Base-by-base conservation (phyloP, 2,888 invertebrate species). In the Tanytarsus gracilentus region DNA sequence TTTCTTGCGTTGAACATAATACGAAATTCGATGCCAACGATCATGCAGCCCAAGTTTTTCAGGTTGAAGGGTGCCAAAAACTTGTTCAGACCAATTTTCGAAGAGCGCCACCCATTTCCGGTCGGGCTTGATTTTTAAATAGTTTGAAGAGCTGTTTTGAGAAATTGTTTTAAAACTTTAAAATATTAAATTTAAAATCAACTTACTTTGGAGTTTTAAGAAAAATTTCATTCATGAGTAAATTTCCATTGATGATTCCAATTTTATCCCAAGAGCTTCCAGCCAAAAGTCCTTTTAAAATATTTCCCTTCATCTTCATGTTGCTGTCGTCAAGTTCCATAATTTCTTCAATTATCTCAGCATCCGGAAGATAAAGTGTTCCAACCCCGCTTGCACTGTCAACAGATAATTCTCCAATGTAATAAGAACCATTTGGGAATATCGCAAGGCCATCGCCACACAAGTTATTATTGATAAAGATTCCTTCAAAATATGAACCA, bases 401-500 rank as follows among this genome's bases (percentile, higher is more conserved):
- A 2, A 88, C 84, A 63, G 84, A 80, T 66, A 93, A 85, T 69
- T 93, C 91, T 0, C 94, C 94, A 69, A 93, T 92, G 67, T 90
- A 94, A 70, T 86, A 86, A 3, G 88, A 88, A 26, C 86, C 88
- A 68, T 93, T 91, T 70, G 91, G 89, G 64, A 91, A 86, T 18
- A 93, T 83, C 79, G 92, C 90, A 7, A 93, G 79, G 3, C 92
- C 92, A 66, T 83, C 83, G n/a, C 92, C 92, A 9, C 81, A 82
- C 63, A 94, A 76, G 65, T 85, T 79, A 70, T 88, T 87, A 68
- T 87, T 85, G 67, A 81, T 80, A 69, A 92, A 94, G 63, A 81
- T 80, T 11, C 94, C 94, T 75, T 93, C 93, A 67, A 92, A 93
- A 72, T 93, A 94, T 70, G 90, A 86, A 0, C 92, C 93, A 69